phyloP scores from a whole-genome alignment of 2,888 invertebrate species.

The Diloba caeruleocephala region DNA sequence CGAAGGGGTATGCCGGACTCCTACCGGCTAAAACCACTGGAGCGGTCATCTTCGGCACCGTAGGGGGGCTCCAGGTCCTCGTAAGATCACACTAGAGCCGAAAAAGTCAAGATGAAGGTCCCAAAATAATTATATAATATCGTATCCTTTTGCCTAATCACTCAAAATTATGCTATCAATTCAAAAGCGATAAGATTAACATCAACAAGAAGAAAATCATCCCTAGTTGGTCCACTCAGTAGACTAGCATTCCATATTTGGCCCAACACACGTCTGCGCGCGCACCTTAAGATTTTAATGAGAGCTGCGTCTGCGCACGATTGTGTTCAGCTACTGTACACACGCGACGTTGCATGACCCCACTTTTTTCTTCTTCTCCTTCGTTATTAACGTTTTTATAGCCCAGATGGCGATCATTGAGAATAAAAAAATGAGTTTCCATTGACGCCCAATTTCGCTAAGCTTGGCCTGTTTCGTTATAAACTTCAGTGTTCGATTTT shows the following conservation, averaged over 20 bases:
- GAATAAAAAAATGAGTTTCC: constrained; percentile 42
- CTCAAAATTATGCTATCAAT: neutral
- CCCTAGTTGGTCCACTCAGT: constrained; percentile 23
- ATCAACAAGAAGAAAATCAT: constrained; percentile 6
- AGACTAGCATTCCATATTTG: constrained; percentile 46
- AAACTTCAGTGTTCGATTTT: constrained; percentile 16
- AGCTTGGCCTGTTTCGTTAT: constrained; percentile 16
- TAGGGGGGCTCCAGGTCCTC: no score
- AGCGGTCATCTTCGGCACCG: no score
- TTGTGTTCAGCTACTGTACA: constrained; percentile 68
- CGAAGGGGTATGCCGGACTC: no score
- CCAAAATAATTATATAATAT: no score
- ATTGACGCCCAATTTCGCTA: constrained; percentile 39
- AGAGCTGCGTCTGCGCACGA: constrained; percentile 47
- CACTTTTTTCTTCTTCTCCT: constrained; percentile 60
- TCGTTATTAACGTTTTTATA: constrained; percentile 58
- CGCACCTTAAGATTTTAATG: constrained; percentile 59
- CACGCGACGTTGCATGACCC: constrained; percentile 85
- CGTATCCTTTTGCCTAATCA: no score
- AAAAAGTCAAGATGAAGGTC: no score
- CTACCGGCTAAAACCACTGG: no score
- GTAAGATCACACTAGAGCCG: no score
- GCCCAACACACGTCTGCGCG: constrained; percentile 41
- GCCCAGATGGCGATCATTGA: constrained; percentile 45
- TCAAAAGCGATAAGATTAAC: constrained; percentile 8